Percentiles rank a stretch among this genome's conserved stretches.
phyloP scores from a whole-genome alignment of 1,140 invertebrate species.

The Muscidifurax raptorellus region DNA sequence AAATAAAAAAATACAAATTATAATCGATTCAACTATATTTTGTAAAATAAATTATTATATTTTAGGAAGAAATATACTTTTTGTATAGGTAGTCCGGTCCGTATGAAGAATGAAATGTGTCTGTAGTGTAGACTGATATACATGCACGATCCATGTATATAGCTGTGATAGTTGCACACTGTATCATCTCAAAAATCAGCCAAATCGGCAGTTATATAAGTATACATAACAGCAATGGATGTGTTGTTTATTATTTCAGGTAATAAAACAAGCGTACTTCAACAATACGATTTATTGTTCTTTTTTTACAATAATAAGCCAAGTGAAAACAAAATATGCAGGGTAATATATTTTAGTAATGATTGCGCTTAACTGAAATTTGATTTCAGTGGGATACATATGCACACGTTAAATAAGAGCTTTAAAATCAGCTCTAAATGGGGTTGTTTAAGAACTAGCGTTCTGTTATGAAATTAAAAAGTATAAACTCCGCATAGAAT shows the following conservation, averaged over 20 bases:
- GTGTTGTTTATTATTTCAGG: slow-evolving; percentile 45
- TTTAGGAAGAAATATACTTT: slow-evolving; percentile 24
- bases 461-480: slow-evolving; percentile 4
- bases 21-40: neutral
- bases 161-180: slow-evolving; percentile 50
- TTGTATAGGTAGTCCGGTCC: slow-evolving; percentile 43
- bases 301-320: slow-evolving; percentile 43
- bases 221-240: slow-evolving; percentile 29
- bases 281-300: slow-evolving; percentile 45
- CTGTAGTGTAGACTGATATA: slow-evolving; percentile 44
- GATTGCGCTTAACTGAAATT: slow-evolving; percentile 12
- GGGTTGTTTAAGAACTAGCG: neutral
- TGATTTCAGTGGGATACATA: neutral
- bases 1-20: neutral
- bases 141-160: slow-evolving; percentile 41
- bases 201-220: slow-evolving; percentile 36
- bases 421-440: neutral
- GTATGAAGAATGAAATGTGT: slow-evolving; percentile 25
- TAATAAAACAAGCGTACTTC: slow-evolving; percentile 38
- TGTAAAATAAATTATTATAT: neutral
- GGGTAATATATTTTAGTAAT: slow-evolving; percentile 31
- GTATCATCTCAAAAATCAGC: slow-evolving; percentile 38
- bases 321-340: slow-evolving; percentile 38
- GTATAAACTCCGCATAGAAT: neutral
- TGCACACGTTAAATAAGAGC: neutral